Base-by-base conservation (phyloP, 2,888 invertebrate species). In the Disparrhopalites patrizii region DNA sequence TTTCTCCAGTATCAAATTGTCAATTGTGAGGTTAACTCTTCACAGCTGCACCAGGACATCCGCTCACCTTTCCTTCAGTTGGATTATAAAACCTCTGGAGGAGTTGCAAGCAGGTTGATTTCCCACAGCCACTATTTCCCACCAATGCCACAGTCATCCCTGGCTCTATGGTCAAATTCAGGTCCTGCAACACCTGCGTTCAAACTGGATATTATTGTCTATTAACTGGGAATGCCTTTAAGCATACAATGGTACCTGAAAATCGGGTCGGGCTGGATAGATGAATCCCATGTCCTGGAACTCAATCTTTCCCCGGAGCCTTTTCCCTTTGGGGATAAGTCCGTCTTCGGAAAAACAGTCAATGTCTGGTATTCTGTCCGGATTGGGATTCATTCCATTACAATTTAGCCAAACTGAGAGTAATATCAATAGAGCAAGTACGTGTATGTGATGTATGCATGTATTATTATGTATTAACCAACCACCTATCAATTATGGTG, bases 191-290 rank as follows among this genome's bases (percentile, higher is more conserved):
- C 62, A 76, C 70, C 67, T 72, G 20, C 5, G 20, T 18, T 33
- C 8, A 33, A 33, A 33, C 36, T 33, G n/a, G n/a, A n/a, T n/a
- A n/a, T n/a, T n/a, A n/a, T n/a, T n/a, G n/a, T n/a, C n/a, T n/a
- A n/a, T n/a, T n/a, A n/a, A n/a, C n/a, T n/a, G n/a, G n/a, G n/a
- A 36, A 36, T 36, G 13, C 36, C 8, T 10, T 36, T 15, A 10
- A 36, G 13, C 8, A 36, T 36, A 36, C 8, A 36, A 23, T 13
- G 72, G 40, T 63, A 76, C 71, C 66, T 70, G 75, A 18, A 80
- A 78, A 54, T 81, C 80, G 8, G 78, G 76, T 61, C 82, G 73
- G 1, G 81, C 77, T 1, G 82, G 82, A 73, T 82, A 83, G 10
- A 73, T 70, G 73, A 83, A 83, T 52, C 77, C 75, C 3, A 82